phyloP scores from a whole-genome alignment of 2,888 invertebrate species.

The Sclerodermus sp. region DNA sequence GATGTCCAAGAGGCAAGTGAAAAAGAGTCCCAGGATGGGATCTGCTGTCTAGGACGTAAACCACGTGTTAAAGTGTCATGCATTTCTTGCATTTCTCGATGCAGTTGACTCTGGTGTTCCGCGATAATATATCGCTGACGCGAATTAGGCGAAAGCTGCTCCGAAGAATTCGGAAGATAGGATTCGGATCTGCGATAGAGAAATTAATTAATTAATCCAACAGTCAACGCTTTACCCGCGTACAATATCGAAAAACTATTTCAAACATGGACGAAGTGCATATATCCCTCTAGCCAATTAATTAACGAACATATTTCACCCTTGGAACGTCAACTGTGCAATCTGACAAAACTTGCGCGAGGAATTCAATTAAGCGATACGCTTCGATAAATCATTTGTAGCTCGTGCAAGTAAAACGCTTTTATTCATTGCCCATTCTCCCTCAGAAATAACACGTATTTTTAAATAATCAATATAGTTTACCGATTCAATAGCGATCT shows the following conservation, averaged over 20 bases:
- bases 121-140: slow-evolving; percentile 35
- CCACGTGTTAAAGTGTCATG: slow-evolving; percentile 45
- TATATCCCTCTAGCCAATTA: too few relatives aligned
- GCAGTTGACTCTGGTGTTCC: slow-evolving; percentile 41
- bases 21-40: slow-evolving; percentile 42
- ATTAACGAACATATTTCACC: too few relatives aligned
- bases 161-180: slow-evolving; percentile 26
- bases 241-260: too few relatives aligned
- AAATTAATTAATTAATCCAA: too few relatives aligned
- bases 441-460: too few relatives aligned
- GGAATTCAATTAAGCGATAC: not conserved
- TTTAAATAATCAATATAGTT: too few relatives aligned
- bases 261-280: too few relatives aligned
- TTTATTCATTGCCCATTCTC: too few relatives aligned
- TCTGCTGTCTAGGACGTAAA: slow-evolving; percentile 33
- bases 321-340: not conserved
- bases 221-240: too few relatives aligned
- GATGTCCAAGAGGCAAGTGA: slow-evolving; percentile 44
- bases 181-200: slow-evolving; percentile 39
- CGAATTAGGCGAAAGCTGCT: slow-evolving; percentile 25
- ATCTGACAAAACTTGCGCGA: not conserved
- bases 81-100: slow-evolving; percentile 41
- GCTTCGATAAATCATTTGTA: not conserved
- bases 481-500: too few relatives aligned
- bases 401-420: too few relatives aligned